Percentiles rank a stretch among this genome's conserved stretches.
Conservation (phyloP, 2,797 vertebrate genomes). For the Danio jaintianensis region DNA sequence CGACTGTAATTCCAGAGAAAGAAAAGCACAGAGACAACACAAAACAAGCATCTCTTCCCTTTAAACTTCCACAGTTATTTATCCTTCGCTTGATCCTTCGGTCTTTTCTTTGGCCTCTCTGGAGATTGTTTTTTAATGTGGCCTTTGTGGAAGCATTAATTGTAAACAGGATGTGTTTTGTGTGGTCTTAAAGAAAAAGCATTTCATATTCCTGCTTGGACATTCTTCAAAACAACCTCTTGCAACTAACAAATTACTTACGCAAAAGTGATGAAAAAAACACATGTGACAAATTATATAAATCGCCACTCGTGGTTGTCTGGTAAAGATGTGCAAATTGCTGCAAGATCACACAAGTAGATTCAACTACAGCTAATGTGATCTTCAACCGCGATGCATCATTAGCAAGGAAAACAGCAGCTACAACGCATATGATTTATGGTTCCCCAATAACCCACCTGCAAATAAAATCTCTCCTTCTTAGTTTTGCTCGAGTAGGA, state of each 20-base stretch:
- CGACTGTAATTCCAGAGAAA: neutral
- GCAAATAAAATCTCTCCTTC: slow-evolving; percentile 46
- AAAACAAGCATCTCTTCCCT: neutral
- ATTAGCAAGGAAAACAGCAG: slow-evolving; percentile 56
- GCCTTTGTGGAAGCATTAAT: slow-evolving; percentile 24
- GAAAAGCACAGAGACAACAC: neutral
- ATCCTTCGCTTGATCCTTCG: slow-evolving; percentile 20
- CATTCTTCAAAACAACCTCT: slow-evolving; percentile 30
- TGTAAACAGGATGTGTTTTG: slow-evolving; percentile 48
- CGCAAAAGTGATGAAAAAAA: slow-evolving; percentile 32
- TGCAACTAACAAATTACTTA: slow-evolving; percentile 30
- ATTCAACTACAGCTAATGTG: slow-evolving; percentile 41
- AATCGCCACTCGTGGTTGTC: slow-evolving; percentile 33
- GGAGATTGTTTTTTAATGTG: slow-evolving; percentile 26
- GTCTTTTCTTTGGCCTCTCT: slow-evolving; percentile 23
- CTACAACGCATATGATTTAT: slow-evolving; percentile 51
- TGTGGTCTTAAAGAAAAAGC: slow-evolving; percentile 40
- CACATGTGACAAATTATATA: slow-evolving; percentile 35
- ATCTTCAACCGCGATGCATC: slow-evolving; percentile 46
- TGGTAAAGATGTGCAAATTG: slow-evolving; percentile 32
- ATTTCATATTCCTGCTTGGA: slow-evolving; percentile 37
- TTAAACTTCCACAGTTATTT: neutral
- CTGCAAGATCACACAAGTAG: slow-evolving; percentile 43
- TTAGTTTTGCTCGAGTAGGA: slow-evolving; percentile 38
- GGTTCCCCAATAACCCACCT: slow-evolving; percentile 46